Evolutionary conservation across 2,113 vertebrate genomes (phyloP).

Genomic region (Pelmatolapia mariae): DNA sequence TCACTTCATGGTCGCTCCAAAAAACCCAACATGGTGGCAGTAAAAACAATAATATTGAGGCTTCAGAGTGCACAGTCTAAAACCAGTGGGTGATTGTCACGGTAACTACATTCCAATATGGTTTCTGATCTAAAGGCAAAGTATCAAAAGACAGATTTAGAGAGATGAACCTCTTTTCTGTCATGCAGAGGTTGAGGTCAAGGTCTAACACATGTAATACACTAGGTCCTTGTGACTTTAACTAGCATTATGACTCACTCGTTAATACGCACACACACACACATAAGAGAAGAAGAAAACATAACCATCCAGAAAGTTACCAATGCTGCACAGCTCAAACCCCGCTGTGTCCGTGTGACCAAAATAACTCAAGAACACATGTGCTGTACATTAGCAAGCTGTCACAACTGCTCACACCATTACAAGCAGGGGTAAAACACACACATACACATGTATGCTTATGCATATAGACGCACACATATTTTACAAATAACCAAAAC

Average conservation of each 20-base stretch:
- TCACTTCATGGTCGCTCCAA: not conserved
- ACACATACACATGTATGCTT: not conserved
- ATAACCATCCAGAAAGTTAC: not conserved
- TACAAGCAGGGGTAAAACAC: not conserved
- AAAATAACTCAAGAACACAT: conserved; percentile 39
- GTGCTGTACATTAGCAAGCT: conserved; percentile 37
- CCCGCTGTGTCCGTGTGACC: conserved; percentile 1
- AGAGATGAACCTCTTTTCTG: not conserved
- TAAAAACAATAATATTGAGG: not conserved
- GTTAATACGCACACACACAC: not conserved
- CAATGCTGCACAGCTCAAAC: not conserved
- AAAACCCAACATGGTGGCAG: not conserved
- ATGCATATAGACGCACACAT: not conserved
- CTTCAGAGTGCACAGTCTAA: not conserved
- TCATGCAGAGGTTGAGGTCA: not conserved
- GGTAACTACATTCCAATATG: not conserved
- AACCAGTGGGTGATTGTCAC: not conserved
- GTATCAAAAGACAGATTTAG: not conserved
- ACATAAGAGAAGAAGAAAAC: not conserved
- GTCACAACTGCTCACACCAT: conserved; percentile 27
- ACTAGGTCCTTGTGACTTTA: not conserved
- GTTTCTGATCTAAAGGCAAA: not conserved
- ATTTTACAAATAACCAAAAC: conserved; percentile 5
- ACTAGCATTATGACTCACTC: not conserved
- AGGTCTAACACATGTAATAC: not conserved